phyloP scores from a whole-genome alignment of 2,888 invertebrate genomes.

The Xylophagus ater region DNA sequence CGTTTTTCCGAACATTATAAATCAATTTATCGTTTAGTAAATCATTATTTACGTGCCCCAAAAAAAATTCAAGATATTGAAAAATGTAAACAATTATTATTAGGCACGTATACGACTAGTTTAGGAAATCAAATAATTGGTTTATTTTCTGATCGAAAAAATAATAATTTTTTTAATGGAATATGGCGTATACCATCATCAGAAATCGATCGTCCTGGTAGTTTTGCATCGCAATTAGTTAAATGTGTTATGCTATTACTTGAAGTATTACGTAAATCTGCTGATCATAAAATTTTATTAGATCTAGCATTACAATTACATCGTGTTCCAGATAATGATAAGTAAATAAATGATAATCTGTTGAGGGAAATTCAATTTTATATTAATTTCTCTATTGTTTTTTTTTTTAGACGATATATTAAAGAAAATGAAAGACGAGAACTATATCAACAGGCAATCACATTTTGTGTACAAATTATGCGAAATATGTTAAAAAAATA shows the following conservation, averaged over 20 bases:
- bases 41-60: conserved; percentile 64
- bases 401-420: conserved; percentile 57
- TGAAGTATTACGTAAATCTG: conserved; percentile 66
- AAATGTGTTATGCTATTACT: conserved; percentile 70
- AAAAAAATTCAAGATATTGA: conserved; percentile 55
- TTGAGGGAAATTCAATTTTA: conserved; percentile 3
- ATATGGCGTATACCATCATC: conserved; percentile 84
- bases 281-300: conserved; percentile 68
- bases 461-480: conserved; percentile 58
- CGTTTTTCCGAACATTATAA: conserved; percentile 89
- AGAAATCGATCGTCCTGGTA: conserved; percentile 86
- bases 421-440: conserved; percentile 74
- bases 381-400: conserved; percentile 18
- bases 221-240: conserved; percentile 84
- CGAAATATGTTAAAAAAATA: conserved; percentile 50
- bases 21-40: conserved; percentile 76
- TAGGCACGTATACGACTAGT: conserved; percentile 56
- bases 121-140: conserved; percentile 61
- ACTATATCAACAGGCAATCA: conserved; percentile 66
- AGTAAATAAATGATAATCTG: conserved; percentile 43
- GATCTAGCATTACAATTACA: conserved; percentile 69
- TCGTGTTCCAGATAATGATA: conserved; percentile 73
- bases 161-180: conserved; percentile 81
- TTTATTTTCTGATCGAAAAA: conserved; percentile 74
- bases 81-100: conserved; percentile 58